phyloP scores from a whole-genome alignment of 2,113 vertebrate genomes.

The Eptatretus burgeri region DNA sequence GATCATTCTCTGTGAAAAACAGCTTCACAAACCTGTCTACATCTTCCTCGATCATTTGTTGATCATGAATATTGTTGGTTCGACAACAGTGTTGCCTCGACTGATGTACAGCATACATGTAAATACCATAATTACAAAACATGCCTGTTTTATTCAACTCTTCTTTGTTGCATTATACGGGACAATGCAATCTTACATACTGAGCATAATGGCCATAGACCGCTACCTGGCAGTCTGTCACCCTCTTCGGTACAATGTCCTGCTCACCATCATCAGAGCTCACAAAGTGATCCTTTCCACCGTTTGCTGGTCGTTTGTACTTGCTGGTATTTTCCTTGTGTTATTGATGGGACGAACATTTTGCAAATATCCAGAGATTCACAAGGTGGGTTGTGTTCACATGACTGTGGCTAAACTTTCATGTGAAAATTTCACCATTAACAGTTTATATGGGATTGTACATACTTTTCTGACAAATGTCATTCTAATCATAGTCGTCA shows the following conservation, averaged over 20 bases:
- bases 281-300: background rate
- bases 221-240: slow-evolving; percentile 2
- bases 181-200: background rate
- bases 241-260: slow-evolving; percentile 1
- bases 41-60: background rate
- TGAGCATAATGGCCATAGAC: slow-evolving; percentile 1
- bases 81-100: background rate
- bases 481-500: background rate
- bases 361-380: background rate
- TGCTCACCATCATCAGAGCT: background rate
- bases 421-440: background rate
- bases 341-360: background rate
- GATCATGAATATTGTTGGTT: background rate
- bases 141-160: background rate
- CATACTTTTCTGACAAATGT: background rate
- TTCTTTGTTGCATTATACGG: background rate
- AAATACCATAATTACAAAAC: background rate
- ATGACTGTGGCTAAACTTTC: background rate
- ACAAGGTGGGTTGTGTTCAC: background rate
- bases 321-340: background rate
- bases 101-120: background rate
- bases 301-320: background rate
- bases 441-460: background rate
- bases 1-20: background rate
- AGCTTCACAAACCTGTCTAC: background rate